phyloP scores from a whole-genome alignment of 23 tunicate genomes.

The Trididemnum miniatum region DNA sequence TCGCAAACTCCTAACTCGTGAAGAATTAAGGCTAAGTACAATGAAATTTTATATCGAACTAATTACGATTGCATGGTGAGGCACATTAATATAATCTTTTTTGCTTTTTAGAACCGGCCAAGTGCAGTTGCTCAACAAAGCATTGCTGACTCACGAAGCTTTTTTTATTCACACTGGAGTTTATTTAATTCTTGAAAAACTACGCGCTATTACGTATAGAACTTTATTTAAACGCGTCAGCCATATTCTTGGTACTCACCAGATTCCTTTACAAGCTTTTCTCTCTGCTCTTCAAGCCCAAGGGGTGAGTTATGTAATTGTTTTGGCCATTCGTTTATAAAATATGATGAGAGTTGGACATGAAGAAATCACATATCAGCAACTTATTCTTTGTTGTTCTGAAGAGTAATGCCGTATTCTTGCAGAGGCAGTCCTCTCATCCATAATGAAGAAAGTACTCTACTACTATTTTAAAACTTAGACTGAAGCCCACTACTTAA shows the following conservation, averaged over 20 bases:
- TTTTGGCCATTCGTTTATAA: neutral
- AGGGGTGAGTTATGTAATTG: constrained; percentile 56
- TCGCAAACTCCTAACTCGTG: too few relatives aligned
- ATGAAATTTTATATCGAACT: too few relatives aligned
- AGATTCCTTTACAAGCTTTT: constrained; percentile 80
- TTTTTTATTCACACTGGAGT: constrained; percentile 90
- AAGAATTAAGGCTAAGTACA: too few relatives aligned
- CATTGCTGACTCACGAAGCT: constrained; percentile 62
- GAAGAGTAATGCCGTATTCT: too few relatives aligned
- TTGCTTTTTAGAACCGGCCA: constrained; percentile 72
- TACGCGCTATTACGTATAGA: constrained; percentile 71
- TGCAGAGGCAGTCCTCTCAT: too few relatives aligned
- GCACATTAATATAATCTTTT: neutral
- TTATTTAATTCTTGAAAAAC: constrained; percentile 84
- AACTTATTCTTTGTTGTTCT: too few relatives aligned
- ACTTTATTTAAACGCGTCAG: constrained; percentile 76
- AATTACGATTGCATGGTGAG: too few relatives aligned
- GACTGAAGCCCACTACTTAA: too few relatives aligned
- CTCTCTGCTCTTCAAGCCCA: constrained; percentile 67
- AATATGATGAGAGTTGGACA: too few relatives aligned
- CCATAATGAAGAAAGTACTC: too few relatives aligned
- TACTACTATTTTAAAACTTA: too few relatives aligned
- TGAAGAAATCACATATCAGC: too few relatives aligned
- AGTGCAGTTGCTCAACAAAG: constrained; percentile 61
- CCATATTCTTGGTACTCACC: constrained; percentile 68